A percentile compares a stretch with the other conserved stretches of the same genome.
Conservation (phyloP, 2,888 invertebrate species). For the Heliconius hortense region DNA sequence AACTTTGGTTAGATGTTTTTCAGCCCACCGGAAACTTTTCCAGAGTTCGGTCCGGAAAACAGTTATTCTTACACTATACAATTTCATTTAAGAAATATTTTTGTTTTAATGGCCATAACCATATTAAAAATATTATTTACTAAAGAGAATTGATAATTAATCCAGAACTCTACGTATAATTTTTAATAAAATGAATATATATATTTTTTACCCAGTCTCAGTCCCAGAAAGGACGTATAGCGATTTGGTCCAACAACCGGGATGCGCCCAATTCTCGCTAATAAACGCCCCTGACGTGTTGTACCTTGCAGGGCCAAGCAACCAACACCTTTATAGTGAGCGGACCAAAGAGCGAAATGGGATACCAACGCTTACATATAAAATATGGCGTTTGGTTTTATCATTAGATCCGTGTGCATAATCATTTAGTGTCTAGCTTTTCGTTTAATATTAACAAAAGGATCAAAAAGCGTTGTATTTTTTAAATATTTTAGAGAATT, state of each 20-base stretch:
- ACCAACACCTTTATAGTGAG: conserved; percentile 58
- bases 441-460: conserved; percentile 27
- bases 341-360: conserved; percentile 62
- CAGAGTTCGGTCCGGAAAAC: conserved; percentile 31
- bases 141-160: not conserved
- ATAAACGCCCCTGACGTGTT: conserved; percentile 76
- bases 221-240: conserved; percentile 68
- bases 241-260: conserved; percentile 78
- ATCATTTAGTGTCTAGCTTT: conserved; percentile 34
- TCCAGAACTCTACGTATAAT: not conserved
- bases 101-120: not conserved
- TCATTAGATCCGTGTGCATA: conserved; percentile 30
- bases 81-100: not conserved
- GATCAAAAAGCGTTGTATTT: conserved; percentile 4
- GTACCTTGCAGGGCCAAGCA: conserved; percentile 54
- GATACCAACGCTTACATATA: conserved; percentile 44
- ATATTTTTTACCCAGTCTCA: conserved; percentile 42
- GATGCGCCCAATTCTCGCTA: conserved; percentile 81
- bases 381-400: conserved; percentile 33
- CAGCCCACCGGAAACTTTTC: conserved; percentile 37
- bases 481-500: not conserved
- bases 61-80: conserved; percentile 21
- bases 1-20: conserved; percentile 37
- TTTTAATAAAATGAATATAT: not conserved
- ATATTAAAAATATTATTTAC: not conserved